Conservation (phyloP, 2,888 invertebrate species). For the Epinotia bilunana region DNA sequence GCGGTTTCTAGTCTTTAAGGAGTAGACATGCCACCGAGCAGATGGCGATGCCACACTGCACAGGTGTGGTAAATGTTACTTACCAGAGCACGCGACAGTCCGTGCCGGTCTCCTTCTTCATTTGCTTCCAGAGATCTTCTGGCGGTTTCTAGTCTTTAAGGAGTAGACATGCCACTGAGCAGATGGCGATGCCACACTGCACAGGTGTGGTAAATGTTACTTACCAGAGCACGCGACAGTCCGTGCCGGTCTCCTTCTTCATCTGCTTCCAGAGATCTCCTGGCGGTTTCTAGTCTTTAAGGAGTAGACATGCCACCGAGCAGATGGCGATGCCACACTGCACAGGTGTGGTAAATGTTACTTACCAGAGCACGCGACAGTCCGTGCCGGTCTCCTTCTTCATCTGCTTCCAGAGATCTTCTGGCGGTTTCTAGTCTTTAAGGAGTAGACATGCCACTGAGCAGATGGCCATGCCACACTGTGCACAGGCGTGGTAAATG, state of each 20-base stretch:
- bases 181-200: constrained; percentile 54
- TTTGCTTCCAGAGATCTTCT: constrained; percentile 62
- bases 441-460: constrained; percentile 63
- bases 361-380: constrained; percentile 65
- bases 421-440: constrained; percentile 59
- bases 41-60: constrained; percentile 53
- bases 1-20: constrained; percentile 58
- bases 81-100: constrained; percentile 72
- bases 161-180: constrained; percentile 65
- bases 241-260: constrained; percentile 64
- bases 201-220: constrained; percentile 29
- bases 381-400: too few relatives aligned
- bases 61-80: constrained; percentile 42
- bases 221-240: constrained; percentile 72
- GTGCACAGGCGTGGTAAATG: too few relatives aligned
- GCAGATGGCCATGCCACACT: constrained; percentile 51
- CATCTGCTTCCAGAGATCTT: constrained; percentile 16
- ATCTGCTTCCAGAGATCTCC: constrained; percentile 65
- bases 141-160: constrained; percentile 60
- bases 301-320: constrained; percentile 62
- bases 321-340: constrained; percentile 53
- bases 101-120: constrained; percentile 65
- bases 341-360: background rate
- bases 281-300: constrained; percentile 60
- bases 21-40: constrained; percentile 65